Evolutionary conservation across 2,888 invertebrate species (phyloP), one percentile per base, ranked within the genome.

Genomic region (Catocala nupta): DNA sequence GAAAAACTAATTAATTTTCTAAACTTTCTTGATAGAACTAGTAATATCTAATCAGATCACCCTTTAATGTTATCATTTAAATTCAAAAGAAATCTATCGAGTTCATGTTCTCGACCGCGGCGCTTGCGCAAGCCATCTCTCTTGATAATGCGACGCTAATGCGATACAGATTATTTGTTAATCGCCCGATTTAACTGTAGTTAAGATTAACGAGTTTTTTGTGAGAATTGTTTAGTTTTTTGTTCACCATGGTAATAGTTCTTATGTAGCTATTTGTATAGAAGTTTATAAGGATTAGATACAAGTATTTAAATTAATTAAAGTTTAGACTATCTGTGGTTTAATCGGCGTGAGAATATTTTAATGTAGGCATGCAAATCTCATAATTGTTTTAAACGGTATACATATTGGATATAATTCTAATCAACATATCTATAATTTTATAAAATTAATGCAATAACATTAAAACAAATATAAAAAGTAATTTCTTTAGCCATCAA

Each of bases 91-190:
- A 54, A 53, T 52, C 36, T 63, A 57, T 54, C 13, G 34, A 44
- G 49, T 47, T 47, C 58, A 42, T 51, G 47, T 48, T 50, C 33
- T 13, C 11, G 49, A 43, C 7, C 70, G 55, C 54, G 70, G 70
- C 73, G 56, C 68, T 81, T 81, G 75, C 77, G 78, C 81, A 81
- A 84, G 68, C 65, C 79, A 83, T 81, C 83, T 81, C 70, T 68
- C 61, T 68, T 77, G 81, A 84, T 82, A 83, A 79, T 77, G 69
- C 78, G 86, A 86, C 84, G 81, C 75, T 84, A 86, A 86, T 85
- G 71, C 81, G 78, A 70, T 78, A 77, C 75, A 81, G 81, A 83
- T 85, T 83, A 83, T 82, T 83, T 75, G 81, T 83, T 83, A 84
- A 86, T 85, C 82, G 68, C 50, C 61, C 63, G 71, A 71, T 77